Percentiles rank a stretch among this genome's conserved stretches.
phyloP scores from a whole-genome alignment of 92 coral and sea anemone species.

The Epizoanthus ramosus region DNA sequence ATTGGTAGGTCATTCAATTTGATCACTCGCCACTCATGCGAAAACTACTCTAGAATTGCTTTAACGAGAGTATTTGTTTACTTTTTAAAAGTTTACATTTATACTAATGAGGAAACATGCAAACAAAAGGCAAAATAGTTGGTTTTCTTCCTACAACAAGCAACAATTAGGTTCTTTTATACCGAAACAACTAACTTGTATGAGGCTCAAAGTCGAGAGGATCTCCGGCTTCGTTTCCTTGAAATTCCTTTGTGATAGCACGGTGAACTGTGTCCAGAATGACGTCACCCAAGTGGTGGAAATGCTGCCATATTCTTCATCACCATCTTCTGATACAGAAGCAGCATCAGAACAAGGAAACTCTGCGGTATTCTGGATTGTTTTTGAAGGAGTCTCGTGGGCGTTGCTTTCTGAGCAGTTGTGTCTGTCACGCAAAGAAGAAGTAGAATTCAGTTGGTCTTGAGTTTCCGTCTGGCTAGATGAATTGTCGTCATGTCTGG shows the following conservation, averaged over 20 bases:
- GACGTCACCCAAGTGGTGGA: constrained; percentile 92
- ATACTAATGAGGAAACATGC: too few species aligned
- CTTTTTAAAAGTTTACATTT: too few species aligned
- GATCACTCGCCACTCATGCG: too few species aligned
- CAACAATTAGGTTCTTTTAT: too few species aligned
- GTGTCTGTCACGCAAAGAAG: not conserved
- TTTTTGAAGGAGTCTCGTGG: not conserved
- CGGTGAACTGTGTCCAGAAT: constrained; percentile 95
- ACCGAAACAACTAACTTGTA: constrained; percentile 62
- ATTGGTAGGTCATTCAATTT: too few species aligned
- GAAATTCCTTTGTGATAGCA: constrained; percentile 78
- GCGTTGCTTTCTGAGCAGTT: not conserved
- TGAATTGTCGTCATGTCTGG: not conserved
- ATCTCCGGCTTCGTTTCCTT: constrained; percentile 87
- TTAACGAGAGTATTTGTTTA: too few species aligned
- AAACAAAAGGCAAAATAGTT: too few species aligned
- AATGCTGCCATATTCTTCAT: constrained; percentile 58
- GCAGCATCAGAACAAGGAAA: constrained; percentile 57
- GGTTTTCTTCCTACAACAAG: too few species aligned
- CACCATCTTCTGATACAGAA: constrained; percentile 61
- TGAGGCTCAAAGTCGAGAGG: constrained; percentile 75
- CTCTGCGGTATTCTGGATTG: not conserved
- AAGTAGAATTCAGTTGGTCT: not conserved
- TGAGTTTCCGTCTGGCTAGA: not conserved
- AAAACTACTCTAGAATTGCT: too few species aligned